Conservation (phyloP, 2,888 invertebrate genomes). For the Patella caerulea region DNA sequence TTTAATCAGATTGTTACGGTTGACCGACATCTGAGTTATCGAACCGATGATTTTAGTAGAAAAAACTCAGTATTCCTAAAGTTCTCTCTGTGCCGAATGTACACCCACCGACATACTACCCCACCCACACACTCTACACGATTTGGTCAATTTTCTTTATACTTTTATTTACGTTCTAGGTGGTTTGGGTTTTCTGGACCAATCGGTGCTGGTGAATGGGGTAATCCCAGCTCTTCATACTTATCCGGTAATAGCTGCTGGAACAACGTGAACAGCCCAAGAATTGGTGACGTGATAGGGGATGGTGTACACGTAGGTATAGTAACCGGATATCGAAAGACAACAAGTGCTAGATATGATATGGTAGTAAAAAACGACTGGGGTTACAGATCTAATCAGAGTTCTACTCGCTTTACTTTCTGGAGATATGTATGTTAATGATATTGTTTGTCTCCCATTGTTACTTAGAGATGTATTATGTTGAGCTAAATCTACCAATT, state of each 20-base stretch:
- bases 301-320: constrained; percentile 31
- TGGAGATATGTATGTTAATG: constrained; percentile 15
- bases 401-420: not conserved
- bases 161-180: too few species aligned
- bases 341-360: constrained; percentile 23
- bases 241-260: constrained; percentile 13
- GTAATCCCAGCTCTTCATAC: constrained; percentile 25
- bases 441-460: too few species aligned
- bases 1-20: too few species aligned
- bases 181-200: not conserved
- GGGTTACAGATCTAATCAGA: constrained; percentile 21
- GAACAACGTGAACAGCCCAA: not conserved
- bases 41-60: too few species aligned
- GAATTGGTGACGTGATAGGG: constrained; percentile 27
- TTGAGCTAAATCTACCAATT: too few species aligned
- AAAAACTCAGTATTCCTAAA: too few species aligned
- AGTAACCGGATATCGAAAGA: constrained; percentile 14
- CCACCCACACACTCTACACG: too few species aligned
- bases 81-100: too few species aligned
- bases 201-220: constrained; percentile 36
- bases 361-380: constrained; percentile 28
- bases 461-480: too few species aligned
- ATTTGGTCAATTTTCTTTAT: too few species aligned
- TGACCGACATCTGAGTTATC: too few species aligned
- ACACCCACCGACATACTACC: too few species aligned